phyloP scores from a whole-genome alignment of 2,113 vertebrate genomes.

The Crocuta crocuta region DNA sequence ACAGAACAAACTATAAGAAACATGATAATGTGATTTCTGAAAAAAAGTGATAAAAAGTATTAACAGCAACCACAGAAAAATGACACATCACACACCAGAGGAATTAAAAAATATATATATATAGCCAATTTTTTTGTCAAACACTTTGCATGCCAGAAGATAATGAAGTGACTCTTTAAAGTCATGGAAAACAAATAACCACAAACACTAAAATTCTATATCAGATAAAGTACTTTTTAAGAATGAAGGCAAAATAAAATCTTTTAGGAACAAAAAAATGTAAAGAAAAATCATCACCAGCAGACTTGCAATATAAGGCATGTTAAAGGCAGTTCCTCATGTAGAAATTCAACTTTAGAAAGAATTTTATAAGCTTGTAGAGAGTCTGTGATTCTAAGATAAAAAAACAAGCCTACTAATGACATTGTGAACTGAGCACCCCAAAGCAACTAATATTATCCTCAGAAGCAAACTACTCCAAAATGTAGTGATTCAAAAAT shows the following conservation, averaged over 20 bases:
- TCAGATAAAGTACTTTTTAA: not conserved
- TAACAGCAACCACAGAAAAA: not conserved
- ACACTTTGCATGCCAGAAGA: not conserved
- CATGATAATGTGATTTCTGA: not conserved
- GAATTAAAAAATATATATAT: not conserved
- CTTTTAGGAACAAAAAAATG: not conserved
- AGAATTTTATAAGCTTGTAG: not conserved
- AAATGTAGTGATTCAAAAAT: not conserved
- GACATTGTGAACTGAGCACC: not conserved
- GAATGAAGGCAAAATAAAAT: not conserved
- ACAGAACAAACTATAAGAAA: not conserved
- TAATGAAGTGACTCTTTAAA: not conserved
- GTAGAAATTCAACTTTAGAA: not conserved
- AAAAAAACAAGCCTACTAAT: not conserved
- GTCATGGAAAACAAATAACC: not conserved
- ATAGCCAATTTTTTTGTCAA: not conserved
- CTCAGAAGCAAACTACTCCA: not conserved
- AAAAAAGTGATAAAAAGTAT: not conserved
- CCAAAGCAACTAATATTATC: not conserved
- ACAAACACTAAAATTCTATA: not conserved
- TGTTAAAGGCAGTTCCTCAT: not conserved
- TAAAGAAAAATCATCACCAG: not conserved
- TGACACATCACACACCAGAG: not conserved
- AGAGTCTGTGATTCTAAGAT: not conserved
- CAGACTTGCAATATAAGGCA: not conserved